Conservation (phyloP, 2,888 invertebrate genomes). For the Oxystoma pomonae region DNA sequence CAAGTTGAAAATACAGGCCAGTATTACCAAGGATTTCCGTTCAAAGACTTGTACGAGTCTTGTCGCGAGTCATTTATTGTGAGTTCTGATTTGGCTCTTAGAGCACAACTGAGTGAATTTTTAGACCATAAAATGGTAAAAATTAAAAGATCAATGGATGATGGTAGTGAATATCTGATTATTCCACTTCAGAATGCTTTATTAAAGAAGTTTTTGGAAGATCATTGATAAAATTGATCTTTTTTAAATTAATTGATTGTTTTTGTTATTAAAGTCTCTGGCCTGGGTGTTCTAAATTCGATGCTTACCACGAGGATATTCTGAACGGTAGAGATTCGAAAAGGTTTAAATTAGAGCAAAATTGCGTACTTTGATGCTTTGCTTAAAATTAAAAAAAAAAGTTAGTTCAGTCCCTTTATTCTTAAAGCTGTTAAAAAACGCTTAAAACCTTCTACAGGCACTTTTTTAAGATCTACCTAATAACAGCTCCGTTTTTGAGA, state of each 20-base stretch:
- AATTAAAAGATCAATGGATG: constrained; percentile 73
- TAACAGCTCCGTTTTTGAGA: too few relatives aligned
- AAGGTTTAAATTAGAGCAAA: too few relatives aligned
- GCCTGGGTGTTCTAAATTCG: too few relatives aligned
- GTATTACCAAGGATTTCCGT: constrained; percentile 80
- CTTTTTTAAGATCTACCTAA: too few relatives aligned
- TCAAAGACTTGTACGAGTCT: constrained; percentile 80
- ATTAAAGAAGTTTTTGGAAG: constrained; percentile 73
- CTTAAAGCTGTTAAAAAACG: too few relatives aligned
- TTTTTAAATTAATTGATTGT: constrained; percentile 34
- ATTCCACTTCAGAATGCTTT: constrained; percentile 74
- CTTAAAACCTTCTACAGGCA: too few relatives aligned
- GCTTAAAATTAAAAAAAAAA: too few relatives aligned
- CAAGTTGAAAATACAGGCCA: constrained; percentile 72
- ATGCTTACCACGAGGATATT: too few relatives aligned
- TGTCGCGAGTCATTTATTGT: constrained; percentile 89
- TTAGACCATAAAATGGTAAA: constrained; percentile 90
- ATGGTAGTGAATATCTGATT: constrained; percentile 76
- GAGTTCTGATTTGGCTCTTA: constrained; percentile 85
- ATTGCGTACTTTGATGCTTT: too few relatives aligned
- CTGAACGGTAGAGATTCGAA: too few relatives aligned
- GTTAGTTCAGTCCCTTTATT: too few relatives aligned
- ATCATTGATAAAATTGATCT: constrained; percentile 38
- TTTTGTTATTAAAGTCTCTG: constrained; percentile 42
- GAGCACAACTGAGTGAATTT: constrained; percentile 92